Conservation (phyloP, 2,113 vertebrate genomes). For the Dendropsophus ebraccatus region DNA sequence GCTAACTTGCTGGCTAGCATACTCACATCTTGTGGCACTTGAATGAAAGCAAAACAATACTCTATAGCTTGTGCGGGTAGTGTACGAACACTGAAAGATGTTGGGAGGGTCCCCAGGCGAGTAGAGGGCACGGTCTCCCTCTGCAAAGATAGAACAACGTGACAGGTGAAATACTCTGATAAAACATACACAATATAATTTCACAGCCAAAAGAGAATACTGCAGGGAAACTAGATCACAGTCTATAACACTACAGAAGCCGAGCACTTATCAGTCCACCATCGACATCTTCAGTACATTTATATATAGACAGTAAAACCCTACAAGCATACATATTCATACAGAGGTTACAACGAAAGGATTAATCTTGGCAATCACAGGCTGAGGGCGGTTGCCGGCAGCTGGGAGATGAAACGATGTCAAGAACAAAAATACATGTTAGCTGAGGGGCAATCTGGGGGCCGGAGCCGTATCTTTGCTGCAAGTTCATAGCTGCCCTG, state of each 20-base stretch:
- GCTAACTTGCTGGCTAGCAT: not conserved
- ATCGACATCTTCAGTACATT: not conserved
- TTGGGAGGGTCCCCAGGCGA: constrained; percentile 83
- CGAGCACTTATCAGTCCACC: not conserved
- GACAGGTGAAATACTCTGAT: not conserved
- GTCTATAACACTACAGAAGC: not conserved
- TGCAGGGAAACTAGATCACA: not conserved
- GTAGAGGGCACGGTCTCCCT: constrained; percentile 85
- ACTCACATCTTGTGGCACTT: constrained; percentile 91
- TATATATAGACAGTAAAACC: constrained; percentile 21
- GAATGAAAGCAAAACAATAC: constrained; percentile 89
- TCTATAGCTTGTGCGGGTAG: constrained; percentile 89
- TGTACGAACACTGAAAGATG: constrained; percentile 84
- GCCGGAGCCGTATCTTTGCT: constrained; percentile 44
- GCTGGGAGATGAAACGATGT: constrained; percentile 50
- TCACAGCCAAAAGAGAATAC: not conserved
- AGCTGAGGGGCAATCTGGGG: constrained; percentile 47
- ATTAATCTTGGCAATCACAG: constrained; percentile 42
- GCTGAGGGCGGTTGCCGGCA: constrained; percentile 40
- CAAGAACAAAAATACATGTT: constrained; percentile 47
- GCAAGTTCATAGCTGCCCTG: constrained; percentile 49
- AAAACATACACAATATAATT: not conserved
- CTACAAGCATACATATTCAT: constrained; percentile 24
- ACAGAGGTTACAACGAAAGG: constrained; percentile 27
- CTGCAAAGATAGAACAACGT: constrained; percentile 66